Evolutionary conservation across 1,140 invertebrate genomes (phyloP), one percentile per base, ranked within the genome.

Genomic region (Plectus sambesii): DNA sequence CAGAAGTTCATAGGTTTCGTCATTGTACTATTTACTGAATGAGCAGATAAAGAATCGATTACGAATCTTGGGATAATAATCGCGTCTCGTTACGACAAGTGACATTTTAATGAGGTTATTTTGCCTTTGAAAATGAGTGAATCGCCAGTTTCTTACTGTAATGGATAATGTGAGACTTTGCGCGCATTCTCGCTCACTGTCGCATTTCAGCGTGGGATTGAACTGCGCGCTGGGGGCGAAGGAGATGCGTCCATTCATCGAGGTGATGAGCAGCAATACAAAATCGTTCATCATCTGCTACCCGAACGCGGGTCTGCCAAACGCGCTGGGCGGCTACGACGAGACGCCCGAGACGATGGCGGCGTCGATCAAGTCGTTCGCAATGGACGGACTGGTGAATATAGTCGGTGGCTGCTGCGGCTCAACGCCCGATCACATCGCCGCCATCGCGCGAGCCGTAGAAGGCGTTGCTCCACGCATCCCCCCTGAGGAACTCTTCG

Each of bases 331-430:
- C 17, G 77, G 73, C 15, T 80, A 80, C 66, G 79, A 80, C 64
- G 78, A 80, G 63, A 77, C 73, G 3, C 77, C 79, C 22, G 75
- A 77, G 43, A 64, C 69, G 47, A 79, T 74, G 63, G 76, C 73
- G 6, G 54, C 62, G 5, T 33, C 26, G 15, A 46, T 63, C 8
- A 23, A 46, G 19, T 36, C 48, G 3, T 75, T 73, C 58, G 74
- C 73, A n/a, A 40, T 42, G 27, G 69, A 69, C 51, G 70, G 72
- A 5, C 55, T 76, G 6, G 56, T 53, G 3, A 80, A 80, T 61
- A 74, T 80, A 37, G 73, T 80, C 25, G 79, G 78, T 40, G 79
- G 78, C 5, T 80, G 78, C 54, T 80, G 78, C 72, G 78, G 78
- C 8, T 78, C 79, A 1, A 79, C 76, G 6, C 78, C 78, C 17